Percentiles rank a stretch among this genome's conserved stretches.
Evolutionary conservation across 1,140 invertebrate genomes (phyloP).

Genomic region (fruit fly (Drosophila melanogaster)): DNA sequence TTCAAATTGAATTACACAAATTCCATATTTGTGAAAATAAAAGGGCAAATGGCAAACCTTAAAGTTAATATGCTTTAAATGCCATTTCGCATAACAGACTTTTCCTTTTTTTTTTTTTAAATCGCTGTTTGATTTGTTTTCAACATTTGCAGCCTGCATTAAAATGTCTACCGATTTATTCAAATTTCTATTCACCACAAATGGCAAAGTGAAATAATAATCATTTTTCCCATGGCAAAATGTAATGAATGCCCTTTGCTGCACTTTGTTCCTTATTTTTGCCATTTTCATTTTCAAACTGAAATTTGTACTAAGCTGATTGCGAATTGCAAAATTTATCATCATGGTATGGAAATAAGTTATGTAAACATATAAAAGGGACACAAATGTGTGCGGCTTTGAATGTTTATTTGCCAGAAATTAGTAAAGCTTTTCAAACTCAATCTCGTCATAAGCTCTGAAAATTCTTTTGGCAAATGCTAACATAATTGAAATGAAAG

Average conservation of each 20-base stretch:
- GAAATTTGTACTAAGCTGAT: slow-evolving; percentile 14
- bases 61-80: not conserved
- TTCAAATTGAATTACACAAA: slow-evolving; percentile 8
- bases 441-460: slow-evolving; percentile 5
- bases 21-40: not conserved
- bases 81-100: no score
- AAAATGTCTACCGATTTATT: no score
- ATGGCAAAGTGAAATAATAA: no score
- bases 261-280: not conserved
- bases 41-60: not conserved
- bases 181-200: no score
- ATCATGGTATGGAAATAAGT: slow-evolving; percentile 7
- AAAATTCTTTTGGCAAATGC: not conserved
- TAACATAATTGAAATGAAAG: slow-evolving; percentile 14
- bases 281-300: not conserved
- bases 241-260: not conserved
- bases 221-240: not conserved
- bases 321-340: slow-evolving; percentile 8
- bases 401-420: slow-evolving; percentile 17
- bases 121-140: no score
- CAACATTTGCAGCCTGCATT: no score
- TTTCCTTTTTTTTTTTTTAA: no score
- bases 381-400: slow-evolving; percentile 2
- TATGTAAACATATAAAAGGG: slow-evolving; percentile 13
- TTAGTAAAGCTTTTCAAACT: slow-evolving; percentile 2